These are phyloP conservation scores for Chiridota heheva DNA, from an alignment of 35 echinoderm and acorn worm species.

Conservation along the genomic window DNA sequence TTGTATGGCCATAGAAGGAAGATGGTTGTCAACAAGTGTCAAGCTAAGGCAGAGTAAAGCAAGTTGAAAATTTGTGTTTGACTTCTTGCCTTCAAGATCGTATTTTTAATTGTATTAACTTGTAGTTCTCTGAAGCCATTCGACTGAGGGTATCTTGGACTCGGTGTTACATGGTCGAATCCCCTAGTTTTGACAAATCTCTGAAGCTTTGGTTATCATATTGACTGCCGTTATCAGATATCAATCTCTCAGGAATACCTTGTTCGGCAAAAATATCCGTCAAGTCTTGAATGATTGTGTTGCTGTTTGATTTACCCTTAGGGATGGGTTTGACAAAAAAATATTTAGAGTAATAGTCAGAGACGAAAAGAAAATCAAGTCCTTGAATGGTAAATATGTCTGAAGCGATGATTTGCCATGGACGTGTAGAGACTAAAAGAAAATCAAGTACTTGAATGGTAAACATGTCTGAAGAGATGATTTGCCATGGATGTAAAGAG, in stretches of 20 bases:
- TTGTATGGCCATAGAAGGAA: no score
- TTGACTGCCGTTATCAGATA: slow-evolving; percentile 54
- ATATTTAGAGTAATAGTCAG: slow-evolving; percentile 74
- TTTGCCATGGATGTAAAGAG: no score
- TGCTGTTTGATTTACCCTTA: background rate
- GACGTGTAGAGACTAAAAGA: no score
- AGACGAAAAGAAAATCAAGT: slow-evolving; percentile 42
- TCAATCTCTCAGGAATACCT: slow-evolving; percentile 28
- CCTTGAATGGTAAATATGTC: slow-evolving; percentile 57
- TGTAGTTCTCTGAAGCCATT: slow-evolving; percentile 64
- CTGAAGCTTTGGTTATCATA: slow-evolving; percentile 32
- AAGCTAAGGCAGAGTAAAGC: slow-evolving; percentile 39
- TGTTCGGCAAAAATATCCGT: slow-evolving; percentile 44
- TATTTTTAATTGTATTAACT: slow-evolving; percentile 50
- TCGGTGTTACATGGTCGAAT: slow-evolving; percentile 59
- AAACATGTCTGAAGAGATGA: no score
- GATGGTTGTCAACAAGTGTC: slow-evolving; percentile 38
- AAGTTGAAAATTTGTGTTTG: slow-evolving; percentile 27
- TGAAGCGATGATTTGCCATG: slow-evolving; percentile 52
- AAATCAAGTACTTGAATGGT: no score
- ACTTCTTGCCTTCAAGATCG: slow-evolving; percentile 26
- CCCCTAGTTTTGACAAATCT: slow-evolving; percentile 35
- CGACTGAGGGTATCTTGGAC: slow-evolving; percentile 41
- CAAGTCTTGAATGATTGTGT: background rate
- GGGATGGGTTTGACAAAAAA: slow-evolving; percentile 6